A percentile compares a stretch with the other conserved stretches of the same genome.
Evolutionary conservation across 2,113 vertebrate species (phyloP).

Genomic region (Ornithorhynchus anatinus): DNA sequence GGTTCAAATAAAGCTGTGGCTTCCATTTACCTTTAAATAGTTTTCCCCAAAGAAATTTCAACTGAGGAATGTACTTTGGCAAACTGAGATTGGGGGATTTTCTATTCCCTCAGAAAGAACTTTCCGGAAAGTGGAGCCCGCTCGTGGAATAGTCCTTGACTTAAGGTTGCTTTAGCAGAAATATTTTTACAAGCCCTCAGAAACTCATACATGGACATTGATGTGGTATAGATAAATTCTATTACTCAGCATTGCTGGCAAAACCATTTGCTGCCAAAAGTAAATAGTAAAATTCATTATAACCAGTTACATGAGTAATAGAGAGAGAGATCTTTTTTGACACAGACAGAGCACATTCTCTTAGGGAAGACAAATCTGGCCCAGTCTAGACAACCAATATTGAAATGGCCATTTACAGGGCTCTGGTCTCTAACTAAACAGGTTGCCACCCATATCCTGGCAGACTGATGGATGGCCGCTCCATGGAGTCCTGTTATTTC

Average conservation of each 20-base stretch:
- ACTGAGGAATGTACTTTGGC: background rate
- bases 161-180: conserved; percentile 43
- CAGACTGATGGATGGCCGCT: background rate
- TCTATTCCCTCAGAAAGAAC: background rate
- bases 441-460: conserved; percentile 7
- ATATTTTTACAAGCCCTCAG: conserved; percentile 30
- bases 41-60: background rate
- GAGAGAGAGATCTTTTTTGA: conserved; percentile 9
- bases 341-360: conserved; percentile 4
- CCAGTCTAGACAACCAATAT: background rate
- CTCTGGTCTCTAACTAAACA: background rate
- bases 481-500: background rate
- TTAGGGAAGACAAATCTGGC: background rate
- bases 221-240: background rate
- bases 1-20: background rate
- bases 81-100: conserved; percentile 3
- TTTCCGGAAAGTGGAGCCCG: background rate
- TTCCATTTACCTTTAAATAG: background rate
- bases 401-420: background rate
- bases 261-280: background rate
- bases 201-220: conserved; percentile 18
- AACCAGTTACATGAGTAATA: conserved; percentile 4
- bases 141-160: conserved; percentile 24
- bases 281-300: conserved; percentile 30
- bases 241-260: conserved; percentile 19